Evolutionary conservation across 2,113 vertebrate genomes (phyloP), one percentile per base, ranked within the genome.

Genomic region (Crypturellus undulatus): DNA sequence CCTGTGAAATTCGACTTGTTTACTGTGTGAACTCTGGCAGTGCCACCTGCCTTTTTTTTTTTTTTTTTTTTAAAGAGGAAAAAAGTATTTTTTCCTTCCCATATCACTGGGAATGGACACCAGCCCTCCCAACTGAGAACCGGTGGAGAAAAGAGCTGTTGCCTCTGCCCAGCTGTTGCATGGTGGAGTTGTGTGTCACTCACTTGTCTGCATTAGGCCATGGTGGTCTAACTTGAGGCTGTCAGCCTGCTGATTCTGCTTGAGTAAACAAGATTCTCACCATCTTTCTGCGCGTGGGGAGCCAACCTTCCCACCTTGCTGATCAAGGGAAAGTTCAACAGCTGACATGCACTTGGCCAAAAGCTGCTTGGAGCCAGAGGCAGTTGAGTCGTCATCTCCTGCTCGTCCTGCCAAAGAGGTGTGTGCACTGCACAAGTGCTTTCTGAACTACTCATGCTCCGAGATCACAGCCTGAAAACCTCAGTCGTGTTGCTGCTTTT

Each of bases 1-100:
- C 97, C 97, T 98, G 96, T 97, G 97, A 96, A 96, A 96, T 97
- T 91, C 20, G 9, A 97, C 92, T 96, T 87, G 97, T 98, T 98
- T 97, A 98, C 96, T 97, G 97, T 98, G 97, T 97, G 98, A 98
- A 98, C 97, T 97, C 96, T 96, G 91, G 97, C 97, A 97, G 95
- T 95, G 59, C 93, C 94, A 83, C 87, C 97, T 98, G 97, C 97
- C 97, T 96, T 97, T 95, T 96, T 95, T 26, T 26, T 28, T 52
- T 51, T 51, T 54, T 25, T 51, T 25, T 51, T 47, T 47, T 20
- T 47, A 42, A 97, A 96, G 95, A 97, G 95, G 97, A 97, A 96
- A 49, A 20, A 97, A 75, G 82, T 93, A 64, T 94, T 59, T 76
- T 94, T 96, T 12, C 70, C 95, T 97, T 97, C 96, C 94, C 90